A percentile compares a stretch with the other conserved stretches of the same genome.
phyloP scores from a whole-genome alignment of 2,888 invertebrate genomes.

The Drepanosiphum platanoidis region DNA sequence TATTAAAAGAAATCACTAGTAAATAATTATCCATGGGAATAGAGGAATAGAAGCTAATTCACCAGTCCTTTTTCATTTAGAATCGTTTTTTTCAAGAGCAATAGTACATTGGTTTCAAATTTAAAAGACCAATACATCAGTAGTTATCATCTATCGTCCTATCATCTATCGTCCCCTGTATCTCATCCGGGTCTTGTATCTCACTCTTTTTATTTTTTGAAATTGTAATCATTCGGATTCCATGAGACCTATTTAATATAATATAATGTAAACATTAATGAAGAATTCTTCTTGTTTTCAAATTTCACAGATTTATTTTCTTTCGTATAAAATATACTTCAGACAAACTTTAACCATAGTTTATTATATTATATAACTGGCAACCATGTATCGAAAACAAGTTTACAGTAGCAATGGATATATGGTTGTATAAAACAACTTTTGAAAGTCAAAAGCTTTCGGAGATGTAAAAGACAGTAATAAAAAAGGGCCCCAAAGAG shows the following conservation, averaged over 20 bases:
- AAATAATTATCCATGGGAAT: too few relatives aligned
- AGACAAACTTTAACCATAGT: slow-evolving; percentile 4
- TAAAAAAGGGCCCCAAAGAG: background rate
- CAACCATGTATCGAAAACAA: slow-evolving; percentile 6
- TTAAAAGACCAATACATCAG: too few relatives aligned
- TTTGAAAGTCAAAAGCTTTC: slow-evolving; percentile 15
- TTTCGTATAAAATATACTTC: background rate
- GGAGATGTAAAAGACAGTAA: slow-evolving; percentile 24
- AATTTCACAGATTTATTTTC: background rate
- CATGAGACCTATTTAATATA: background rate
- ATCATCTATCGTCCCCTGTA: too few relatives aligned
- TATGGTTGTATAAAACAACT: slow-evolving; percentile 22
- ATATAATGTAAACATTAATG: background rate
- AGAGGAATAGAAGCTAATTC: too few relatives aligned
- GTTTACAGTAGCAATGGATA: slow-evolving; percentile 4
- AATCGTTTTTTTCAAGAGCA: too few relatives aligned
- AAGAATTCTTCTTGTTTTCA: background rate
- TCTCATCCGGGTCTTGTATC: too few relatives aligned
- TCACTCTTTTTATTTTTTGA: background rate
- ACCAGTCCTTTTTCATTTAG: too few relatives aligned
- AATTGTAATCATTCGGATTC: background rate
- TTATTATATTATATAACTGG: slow-evolving; percentile 29
- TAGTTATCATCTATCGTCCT: too few relatives aligned
- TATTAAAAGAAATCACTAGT: too few relatives aligned
- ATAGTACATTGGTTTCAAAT: too few relatives aligned